These are phyloP conservation scores for Ormyrus labotus DNA, from an alignment of 2,888 invertebrate species.

Conservation along the genomic window DNA sequence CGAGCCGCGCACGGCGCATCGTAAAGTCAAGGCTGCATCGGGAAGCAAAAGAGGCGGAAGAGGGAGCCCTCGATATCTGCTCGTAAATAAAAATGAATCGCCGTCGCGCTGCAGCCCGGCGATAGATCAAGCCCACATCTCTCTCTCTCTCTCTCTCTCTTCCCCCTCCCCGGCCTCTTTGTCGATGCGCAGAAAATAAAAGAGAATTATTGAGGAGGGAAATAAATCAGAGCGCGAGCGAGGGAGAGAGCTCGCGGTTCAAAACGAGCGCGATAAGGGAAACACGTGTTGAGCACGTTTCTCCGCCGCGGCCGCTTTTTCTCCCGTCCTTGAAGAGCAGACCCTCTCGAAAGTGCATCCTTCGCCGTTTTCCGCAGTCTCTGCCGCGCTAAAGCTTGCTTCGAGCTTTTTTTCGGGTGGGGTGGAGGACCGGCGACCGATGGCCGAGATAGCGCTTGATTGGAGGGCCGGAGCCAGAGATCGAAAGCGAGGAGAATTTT, in stretches of 20 bases:
- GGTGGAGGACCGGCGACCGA: no score
- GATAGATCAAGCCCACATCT: conserved; percentile 23
- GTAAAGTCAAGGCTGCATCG: no score
- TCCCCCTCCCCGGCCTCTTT: neutral
- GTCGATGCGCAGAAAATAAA: conserved; percentile 62
- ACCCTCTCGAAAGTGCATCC: neutral
- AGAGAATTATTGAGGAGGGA: conserved; percentile 69
- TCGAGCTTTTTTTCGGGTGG: no score
- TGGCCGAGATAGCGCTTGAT: no score
- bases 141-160: neutral
- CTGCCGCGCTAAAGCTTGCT: no score
- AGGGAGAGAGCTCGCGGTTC: conserved; percentile 21
- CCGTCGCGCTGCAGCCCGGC: conserved; percentile 16
- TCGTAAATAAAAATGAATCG: conserved; percentile 43
- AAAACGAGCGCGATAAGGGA: conserved; percentile 68
- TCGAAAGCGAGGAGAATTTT: no score
- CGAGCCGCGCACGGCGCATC: no score
- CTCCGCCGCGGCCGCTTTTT: conserved; percentile 36
- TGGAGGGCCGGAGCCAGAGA: no score
- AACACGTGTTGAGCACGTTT: conserved; percentile 72
- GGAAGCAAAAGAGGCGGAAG: no score
- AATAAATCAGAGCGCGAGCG: conserved; percentile 67
- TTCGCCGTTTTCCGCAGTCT: no score
- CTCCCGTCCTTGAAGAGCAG: neutral
- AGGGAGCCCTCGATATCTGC: neutral